Evolutionary conservation across 2,797 vertebrate genomes (phyloP).

Genomic region (Bradypodion ventrale): DNA sequence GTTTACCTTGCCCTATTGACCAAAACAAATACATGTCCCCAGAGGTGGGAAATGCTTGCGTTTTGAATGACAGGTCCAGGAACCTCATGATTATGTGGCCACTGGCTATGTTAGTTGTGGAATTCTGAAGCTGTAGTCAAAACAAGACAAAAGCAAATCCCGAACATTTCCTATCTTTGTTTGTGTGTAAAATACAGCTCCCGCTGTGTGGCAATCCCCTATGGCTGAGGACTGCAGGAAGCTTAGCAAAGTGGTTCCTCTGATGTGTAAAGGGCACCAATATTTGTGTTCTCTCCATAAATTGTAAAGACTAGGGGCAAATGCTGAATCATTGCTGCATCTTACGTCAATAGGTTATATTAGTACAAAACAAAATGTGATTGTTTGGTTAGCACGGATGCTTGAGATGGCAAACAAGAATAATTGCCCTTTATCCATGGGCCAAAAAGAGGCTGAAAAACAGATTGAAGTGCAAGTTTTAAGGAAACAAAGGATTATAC

Average conservation of each 20-base stretch:
- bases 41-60: background rate
- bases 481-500: conserved; percentile 44
- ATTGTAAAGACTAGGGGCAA: conserved; percentile 24
- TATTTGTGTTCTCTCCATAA: conserved; percentile 30
- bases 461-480: conserved; percentile 18
- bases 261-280: background rate
- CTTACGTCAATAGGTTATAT: conserved; percentile 43
- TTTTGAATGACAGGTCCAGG: background rate
- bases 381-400: conserved; percentile 41
- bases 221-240: background rate
- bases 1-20: background rate
- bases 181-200: background rate
- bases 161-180: background rate
- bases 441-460: conserved; percentile 35
- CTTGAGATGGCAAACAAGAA: conserved; percentile 48
- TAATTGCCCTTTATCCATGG: background rate
- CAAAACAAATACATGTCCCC: conserved; percentile 4
- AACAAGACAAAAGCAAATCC: no score
- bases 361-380: conserved; percentile 26
- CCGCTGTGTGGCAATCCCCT: background rate
- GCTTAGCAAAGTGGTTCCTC: background rate
- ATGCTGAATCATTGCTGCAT: conserved; percentile 34
- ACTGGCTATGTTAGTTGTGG: no score
- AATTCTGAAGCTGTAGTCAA: no score
- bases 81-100: background rate